Evolutionary conservation across 2,797 vertebrate genomes (phyloP), one percentile per base, ranked within the genome.

Genomic region (Sebastes variabilis): DNA sequence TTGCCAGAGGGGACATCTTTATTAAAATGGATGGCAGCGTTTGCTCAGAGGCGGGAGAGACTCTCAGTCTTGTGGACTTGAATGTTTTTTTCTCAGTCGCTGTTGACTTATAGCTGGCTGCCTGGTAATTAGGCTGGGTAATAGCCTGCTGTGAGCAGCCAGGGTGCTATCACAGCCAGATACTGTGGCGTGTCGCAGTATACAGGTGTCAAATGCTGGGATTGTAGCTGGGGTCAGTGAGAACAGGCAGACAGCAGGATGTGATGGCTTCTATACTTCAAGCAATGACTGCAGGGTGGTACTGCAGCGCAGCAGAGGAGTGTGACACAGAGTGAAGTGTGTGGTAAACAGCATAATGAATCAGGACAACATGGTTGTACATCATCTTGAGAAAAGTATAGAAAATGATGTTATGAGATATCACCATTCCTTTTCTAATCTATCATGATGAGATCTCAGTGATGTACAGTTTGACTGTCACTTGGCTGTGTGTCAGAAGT

Each of bases 101-200:
- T 93, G 90, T 85, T 93, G 94, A 94, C 92, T 94, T 90, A 91
- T 89, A 88, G 89, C 83, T 69, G 83, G 68, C 86, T 91, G 88
- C 84, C 86, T 90, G 79, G 85, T 95, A 95, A 94, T 94, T 93
- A 94, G 88, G 73, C 72, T 71, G 81, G 87, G 77, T 93, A 92
- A 92, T 90, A 90, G 92, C 79, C 77, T 87, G 74, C 92, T 92
- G 85, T 73, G 86, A 92, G 84, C 67, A 32, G 81, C 80, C 56
- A 34, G 71, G 66, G 85, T 66, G 77, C 84, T 69, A 78, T 86
- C 78, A 79, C 46, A 84, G 81, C 3, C 62, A 52, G 70, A 61
- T 20, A 75, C 36, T 72, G 46, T 36, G 25, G 66, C 22, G 38
- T 67, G 69, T 72, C 38, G 54, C 74, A 75, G 62, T 34, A 62